phyloP scores from a whole-genome alignment of 2,888 invertebrate genomes.

The Lasioglossum oenotherae region DNA sequence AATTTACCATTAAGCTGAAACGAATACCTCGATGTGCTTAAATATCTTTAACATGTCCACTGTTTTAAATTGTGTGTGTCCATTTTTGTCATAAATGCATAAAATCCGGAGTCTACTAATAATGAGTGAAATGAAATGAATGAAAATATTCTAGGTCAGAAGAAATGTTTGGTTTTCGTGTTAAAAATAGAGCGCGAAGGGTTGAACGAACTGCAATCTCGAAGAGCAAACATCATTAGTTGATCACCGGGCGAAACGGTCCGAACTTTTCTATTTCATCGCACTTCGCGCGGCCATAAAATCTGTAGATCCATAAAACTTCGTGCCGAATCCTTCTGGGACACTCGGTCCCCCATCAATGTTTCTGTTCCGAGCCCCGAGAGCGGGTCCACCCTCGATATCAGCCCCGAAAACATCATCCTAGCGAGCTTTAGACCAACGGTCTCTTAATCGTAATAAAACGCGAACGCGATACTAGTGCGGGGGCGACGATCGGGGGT shows the following conservation, averaged over 20 bases:
- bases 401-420: not conserved
- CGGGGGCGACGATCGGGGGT: not conserved
- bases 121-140: no score
- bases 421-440: constrained; percentile 5
- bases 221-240: not conserved
- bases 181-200: not conserved
- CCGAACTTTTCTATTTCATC: not conserved
- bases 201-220: not conserved
- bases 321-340: not conserved
- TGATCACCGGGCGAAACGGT: not conserved
- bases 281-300: not conserved
- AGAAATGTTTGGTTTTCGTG: no score
- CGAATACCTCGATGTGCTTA: no score
- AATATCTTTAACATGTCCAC: no score
- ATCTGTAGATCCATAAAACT: not conserved
- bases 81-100: no score
- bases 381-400: not conserved
- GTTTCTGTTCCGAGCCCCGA: not conserved
- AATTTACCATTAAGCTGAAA: no score
- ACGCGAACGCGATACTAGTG: constrained; percentile 8
- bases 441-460: constrained; percentile 56
- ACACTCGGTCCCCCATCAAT: not conserved
- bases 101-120: no score
- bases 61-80: no score
- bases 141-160: no score